phyloP scores from a whole-genome alignment of 2,888 invertebrate species.

The Drosophila nr. perissopoda region DNA sequence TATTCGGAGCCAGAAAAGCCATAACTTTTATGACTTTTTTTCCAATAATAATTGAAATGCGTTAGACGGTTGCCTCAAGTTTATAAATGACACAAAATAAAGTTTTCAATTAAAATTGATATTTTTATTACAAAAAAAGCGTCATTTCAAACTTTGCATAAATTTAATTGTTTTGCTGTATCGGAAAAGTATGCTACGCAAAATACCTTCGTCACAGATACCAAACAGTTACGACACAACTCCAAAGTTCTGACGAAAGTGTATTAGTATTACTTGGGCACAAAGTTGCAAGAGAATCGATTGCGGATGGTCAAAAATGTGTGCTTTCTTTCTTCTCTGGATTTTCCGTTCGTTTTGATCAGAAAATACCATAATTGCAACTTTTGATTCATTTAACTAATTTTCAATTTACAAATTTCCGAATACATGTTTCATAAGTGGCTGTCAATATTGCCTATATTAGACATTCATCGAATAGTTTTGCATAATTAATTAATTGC shows the following conservation, averaged over 20 bases:
- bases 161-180: background rate
- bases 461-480: background rate
- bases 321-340: background rate
- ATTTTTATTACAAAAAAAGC: slow-evolving; percentile 1
- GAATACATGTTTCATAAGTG: background rate
- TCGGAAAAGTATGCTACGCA: slow-evolving; percentile 1
- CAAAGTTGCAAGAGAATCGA: background rate
- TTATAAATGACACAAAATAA: background rate
- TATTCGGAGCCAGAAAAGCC: slow-evolving; percentile 5
- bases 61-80: background rate
- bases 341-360: background rate
- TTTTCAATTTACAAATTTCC: background rate
- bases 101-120: background rate
- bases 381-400: background rate
- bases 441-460: background rate
- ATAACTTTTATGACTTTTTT: background rate
- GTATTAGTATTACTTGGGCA: background rate
- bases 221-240: background rate
- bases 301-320: background rate
- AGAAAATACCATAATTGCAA: background rate
- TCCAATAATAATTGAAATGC: background rate
- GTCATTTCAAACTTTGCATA: background rate
- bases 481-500: background rate
- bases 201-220: background rate
- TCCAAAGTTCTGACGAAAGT: background rate